Conservation (phyloP, 2,797 vertebrate species). For the Coccyzus lansbergi region DNA sequence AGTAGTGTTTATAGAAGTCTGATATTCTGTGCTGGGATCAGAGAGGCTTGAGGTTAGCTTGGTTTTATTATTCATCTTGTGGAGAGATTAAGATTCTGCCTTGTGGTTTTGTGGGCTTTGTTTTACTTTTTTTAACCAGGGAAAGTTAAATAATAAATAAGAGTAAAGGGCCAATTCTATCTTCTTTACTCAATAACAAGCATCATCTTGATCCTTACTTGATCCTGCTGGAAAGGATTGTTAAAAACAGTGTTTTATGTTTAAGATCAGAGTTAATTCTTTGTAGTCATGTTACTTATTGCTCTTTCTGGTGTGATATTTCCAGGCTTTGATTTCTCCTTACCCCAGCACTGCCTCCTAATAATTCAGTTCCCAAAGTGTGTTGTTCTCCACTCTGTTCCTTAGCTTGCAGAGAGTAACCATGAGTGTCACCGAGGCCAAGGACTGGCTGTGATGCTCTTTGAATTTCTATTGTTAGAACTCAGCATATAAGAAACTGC, state of each 20-base stretch:
- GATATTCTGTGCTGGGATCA: neutral
- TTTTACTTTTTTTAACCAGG: neutral
- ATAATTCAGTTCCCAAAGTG: neutral
- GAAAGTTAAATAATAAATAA: neutral
- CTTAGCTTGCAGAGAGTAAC: neutral
- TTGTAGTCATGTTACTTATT: neutral
- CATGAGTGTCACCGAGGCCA: fast-evolving
- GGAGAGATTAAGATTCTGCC: neutral
- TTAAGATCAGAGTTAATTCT: neutral
- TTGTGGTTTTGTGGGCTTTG: neutral
- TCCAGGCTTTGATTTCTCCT: neutral
- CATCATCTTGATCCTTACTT: neutral
- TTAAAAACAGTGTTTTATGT: neutral
- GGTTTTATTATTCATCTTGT: neutral
- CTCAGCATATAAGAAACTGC: neutral
- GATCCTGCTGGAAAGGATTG: neutral
- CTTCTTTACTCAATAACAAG: neutral
- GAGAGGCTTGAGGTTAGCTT: neutral
- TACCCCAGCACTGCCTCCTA: fast-evolving
- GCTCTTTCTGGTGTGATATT: neutral
- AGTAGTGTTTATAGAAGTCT: neutral
- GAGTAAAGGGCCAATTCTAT: neutral
- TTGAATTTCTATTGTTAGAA: neutral
- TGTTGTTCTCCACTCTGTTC: fast-evolving
- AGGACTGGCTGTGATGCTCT: neutral